These are phyloP conservation scores for Hippocampus guttulatus DNA, from an alignment of 2,113 vertebrate species.

Conservation along the genomic window DNA sequence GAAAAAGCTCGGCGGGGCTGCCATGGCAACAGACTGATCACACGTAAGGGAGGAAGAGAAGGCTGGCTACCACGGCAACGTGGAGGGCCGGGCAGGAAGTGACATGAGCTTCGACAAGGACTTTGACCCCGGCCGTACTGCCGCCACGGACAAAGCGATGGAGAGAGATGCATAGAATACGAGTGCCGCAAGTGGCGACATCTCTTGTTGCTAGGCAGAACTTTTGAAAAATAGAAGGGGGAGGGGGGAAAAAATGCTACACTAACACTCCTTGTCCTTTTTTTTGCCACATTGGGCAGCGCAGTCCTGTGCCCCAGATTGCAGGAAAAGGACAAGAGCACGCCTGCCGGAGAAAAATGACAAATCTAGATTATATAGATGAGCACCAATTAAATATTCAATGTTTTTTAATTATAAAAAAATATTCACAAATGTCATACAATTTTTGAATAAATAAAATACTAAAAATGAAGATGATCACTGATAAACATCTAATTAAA, in stretches of 20 bases:
- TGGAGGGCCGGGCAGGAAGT: slow-evolving; percentile 58
- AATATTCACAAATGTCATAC: too few relatives aligned
- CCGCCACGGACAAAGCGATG: slow-evolving; percentile 11
- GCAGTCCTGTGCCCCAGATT: too few relatives aligned
- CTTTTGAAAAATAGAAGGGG: background rate
- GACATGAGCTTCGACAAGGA: slow-evolving; percentile 60
- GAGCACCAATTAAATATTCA: too few relatives aligned
- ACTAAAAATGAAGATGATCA: too few relatives aligned
- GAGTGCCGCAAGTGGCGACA: background rate
- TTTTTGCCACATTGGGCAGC: too few relatives aligned
- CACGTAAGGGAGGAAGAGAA: slow-evolving; percentile 46
- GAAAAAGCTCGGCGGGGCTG: slow-evolving; percentile 65
- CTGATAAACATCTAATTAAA: too few relatives aligned
- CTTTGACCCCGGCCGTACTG: slow-evolving; percentile 42
- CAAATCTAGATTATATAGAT: too few relatives aligned
- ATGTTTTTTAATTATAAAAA: too few relatives aligned
- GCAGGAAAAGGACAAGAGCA: too few relatives aligned
- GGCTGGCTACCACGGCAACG: slow-evolving; percentile 58
- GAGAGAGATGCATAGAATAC: background rate
- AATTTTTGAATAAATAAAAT: too few relatives aligned
- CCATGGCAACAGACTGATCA: slow-evolving; percentile 75
- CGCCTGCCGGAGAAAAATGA: too few relatives aligned
- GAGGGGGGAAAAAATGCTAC: background rate
- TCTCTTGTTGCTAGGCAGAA: slow-evolving; percentile 1
- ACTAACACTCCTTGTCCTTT: too few relatives aligned